Base-by-base conservation (phyloP, 2,888 invertebrate genomes). In the Buathra laborator region DNA sequence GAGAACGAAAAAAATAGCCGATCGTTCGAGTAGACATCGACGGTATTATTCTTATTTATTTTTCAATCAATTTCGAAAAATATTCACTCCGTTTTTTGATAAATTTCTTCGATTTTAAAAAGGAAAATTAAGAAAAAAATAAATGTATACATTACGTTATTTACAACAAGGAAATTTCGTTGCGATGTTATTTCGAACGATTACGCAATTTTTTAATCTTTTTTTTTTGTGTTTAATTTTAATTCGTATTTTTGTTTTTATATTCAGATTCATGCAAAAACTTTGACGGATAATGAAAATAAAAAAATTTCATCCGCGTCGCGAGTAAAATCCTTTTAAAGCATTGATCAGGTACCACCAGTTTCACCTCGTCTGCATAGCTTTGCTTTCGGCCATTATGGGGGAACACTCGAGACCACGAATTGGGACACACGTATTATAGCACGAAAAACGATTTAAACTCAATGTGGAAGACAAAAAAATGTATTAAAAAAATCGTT, bases 341-440 rank as follows among this genome's bases (percentile, higher is more conserved):
- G 24, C 29, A 3, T 12, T 24, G 24, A 24, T 3, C 24, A 3
- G 24, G 5, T 1, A 44, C 46, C 74, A 24, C 62, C 43, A 32
- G 66, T 4, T 44, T 66, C 64, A 53, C 56, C 16, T 66, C 66
- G 46, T 24, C 43, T 29, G 67, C 44, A 19, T 10, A 29, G 59
- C 48, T 62, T 59, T 32, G 72, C 66, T 68, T 72, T 84, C 84
- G 76, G 84, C 84, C 84, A 84, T 84, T 76, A 77, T 51, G 76
- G 24, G 24, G 24, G 84, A 72, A 77, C 64, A 44, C 53, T 46
- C 79, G 78, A 68, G 48, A 46, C 56, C 80, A 46, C 68, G 51
- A 70, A 79, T 75, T 48, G 56, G 75, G 64, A 51, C 66, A 62
- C 72, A 79, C 68, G 29, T 74, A 44, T 48, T 53, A 59, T 48